Evolutionary conservation across 2,888 invertebrate species (phyloP).

Genomic region (Euclidia mi): DNA sequence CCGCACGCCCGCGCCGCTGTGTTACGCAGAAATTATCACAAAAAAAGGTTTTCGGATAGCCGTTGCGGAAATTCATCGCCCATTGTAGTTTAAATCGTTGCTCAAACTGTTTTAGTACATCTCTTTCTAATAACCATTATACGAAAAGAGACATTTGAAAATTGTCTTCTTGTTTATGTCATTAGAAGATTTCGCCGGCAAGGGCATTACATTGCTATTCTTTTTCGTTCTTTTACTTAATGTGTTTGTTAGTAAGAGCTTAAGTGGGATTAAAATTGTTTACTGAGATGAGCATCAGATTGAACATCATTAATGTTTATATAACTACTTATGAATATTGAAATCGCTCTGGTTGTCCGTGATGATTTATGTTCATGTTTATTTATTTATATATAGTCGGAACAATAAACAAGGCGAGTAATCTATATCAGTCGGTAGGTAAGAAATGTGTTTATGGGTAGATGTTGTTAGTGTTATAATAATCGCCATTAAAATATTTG

Average conservation of each 20-base stretch:
- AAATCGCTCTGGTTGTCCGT: conserved; percentile 11
- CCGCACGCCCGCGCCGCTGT: conserved; percentile 61
- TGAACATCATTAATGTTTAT: too few species aligned
- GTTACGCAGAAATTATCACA: conserved; percentile 78
- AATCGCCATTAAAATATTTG: conserved; percentile 72
- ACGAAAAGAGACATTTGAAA: too few species aligned
- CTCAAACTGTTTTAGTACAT: conserved; percentile 1
- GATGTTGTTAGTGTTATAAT: conserved; percentile 60
- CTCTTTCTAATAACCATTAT: neutral
- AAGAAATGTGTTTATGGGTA: conserved; percentile 47
- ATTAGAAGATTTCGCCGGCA: too few species aligned
- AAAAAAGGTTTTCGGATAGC: conserved; percentile 62
- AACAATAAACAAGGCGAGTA: neutral
- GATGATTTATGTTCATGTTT: neutral
- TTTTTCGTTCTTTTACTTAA: too few species aligned
- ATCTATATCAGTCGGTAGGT: neutral
- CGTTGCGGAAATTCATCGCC: conserved; percentile 53
- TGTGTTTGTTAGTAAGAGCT: too few species aligned
- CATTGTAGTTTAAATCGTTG: conserved; percentile 46
- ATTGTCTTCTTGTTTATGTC: too few species aligned
- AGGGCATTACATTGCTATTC: too few species aligned
- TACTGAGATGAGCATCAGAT: too few species aligned
- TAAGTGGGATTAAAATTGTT: too few species aligned
- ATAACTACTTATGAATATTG: conserved; percentile 31
- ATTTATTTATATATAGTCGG: neutral